Evolutionary conservation across 2,113 vertebrate species (phyloP).

Genomic region (Speoplatyrhinus poulsoni): DNA sequence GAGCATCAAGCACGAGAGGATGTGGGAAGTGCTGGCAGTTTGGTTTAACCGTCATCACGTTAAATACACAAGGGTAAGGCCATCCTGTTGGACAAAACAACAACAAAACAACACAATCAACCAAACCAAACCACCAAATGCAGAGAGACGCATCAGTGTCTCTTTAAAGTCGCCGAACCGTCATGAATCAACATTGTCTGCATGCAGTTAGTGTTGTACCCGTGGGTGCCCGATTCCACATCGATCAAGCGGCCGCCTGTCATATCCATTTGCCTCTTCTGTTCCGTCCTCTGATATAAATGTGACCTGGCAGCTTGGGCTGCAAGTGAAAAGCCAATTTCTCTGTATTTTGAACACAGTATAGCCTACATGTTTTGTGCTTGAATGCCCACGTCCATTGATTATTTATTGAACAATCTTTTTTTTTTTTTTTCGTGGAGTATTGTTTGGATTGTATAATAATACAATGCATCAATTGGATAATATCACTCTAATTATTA

Average conservation of each 20-base stretch:
- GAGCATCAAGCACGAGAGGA: constrained; percentile 3
- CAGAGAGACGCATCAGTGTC: too few relatives aligned
- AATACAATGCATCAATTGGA: not conserved
- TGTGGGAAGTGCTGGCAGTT: constrained; percentile 8
- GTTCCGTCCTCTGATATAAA: constrained; percentile 37
- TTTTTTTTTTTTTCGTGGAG: too few relatives aligned
- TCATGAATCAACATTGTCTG: constrained; percentile 40
- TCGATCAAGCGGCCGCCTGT: constrained; percentile 59
- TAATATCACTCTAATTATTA: not conserved
- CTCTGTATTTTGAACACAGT: not conserved
- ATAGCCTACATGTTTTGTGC: constrained; percentile 6
- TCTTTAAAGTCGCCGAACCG: constrained; percentile 11
- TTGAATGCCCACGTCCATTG: not conserved
- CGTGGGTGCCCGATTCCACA: constrained; percentile 47
- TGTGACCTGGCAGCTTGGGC: constrained; percentile 33
- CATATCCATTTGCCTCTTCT: constrained; percentile 28
- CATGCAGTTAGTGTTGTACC: constrained; percentile 43
- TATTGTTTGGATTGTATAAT: constrained; percentile 1
- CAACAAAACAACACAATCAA: constrained; percentile 6
- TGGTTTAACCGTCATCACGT: constrained; percentile 30
- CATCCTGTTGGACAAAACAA: constrained; percentile 30
- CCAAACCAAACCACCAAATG: not conserved
- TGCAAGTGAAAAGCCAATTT: constrained; percentile 13
- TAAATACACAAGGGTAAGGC: constrained; percentile 18
- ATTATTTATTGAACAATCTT: not conserved